Evolutionary conservation across 2,888 invertebrate species (phyloP).

Genomic region (Synergus umbraculus): DNA sequence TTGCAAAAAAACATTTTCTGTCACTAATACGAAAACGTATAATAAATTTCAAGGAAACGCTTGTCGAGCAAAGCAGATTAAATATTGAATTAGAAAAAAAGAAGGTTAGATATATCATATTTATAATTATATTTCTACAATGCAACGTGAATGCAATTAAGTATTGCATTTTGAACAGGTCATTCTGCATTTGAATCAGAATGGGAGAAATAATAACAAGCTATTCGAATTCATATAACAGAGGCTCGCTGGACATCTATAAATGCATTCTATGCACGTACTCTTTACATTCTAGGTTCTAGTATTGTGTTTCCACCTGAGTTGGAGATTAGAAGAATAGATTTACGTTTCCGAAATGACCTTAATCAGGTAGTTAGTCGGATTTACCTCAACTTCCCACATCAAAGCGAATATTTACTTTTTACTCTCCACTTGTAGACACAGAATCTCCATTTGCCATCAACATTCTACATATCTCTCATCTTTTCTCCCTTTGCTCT

Average conservation of each 20-base stretch:
- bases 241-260: constrained; percentile 10
- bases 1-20: background rate
- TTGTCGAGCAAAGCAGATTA: too few relatives aligned
- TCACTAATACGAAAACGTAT: background rate
- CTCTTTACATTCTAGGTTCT: constrained; percentile 16
- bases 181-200: constrained; percentile 4
- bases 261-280: constrained; percentile 29
- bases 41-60: background rate
- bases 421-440: constrained; percentile 6
- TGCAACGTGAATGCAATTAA: too few relatives aligned
- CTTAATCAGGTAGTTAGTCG: background rate
- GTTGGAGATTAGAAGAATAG: constrained; percentile 10
- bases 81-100: too few relatives aligned
- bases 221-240: background rate
- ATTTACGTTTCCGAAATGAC: constrained; percentile 14
- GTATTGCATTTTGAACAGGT: too few relatives aligned
- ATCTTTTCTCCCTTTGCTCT: background rate
- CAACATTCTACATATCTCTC: constrained; percentile 8
- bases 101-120: too few relatives aligned
- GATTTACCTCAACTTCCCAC: constrained; percentile 30
- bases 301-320: background rate
- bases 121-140: too few relatives aligned
- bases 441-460: constrained; percentile 19
- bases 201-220: background rate
- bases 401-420: constrained; percentile 34